Base-by-base conservation (phyloP, 2,113 vertebrate species). In the Sminthopsis crassicaudata region DNA sequence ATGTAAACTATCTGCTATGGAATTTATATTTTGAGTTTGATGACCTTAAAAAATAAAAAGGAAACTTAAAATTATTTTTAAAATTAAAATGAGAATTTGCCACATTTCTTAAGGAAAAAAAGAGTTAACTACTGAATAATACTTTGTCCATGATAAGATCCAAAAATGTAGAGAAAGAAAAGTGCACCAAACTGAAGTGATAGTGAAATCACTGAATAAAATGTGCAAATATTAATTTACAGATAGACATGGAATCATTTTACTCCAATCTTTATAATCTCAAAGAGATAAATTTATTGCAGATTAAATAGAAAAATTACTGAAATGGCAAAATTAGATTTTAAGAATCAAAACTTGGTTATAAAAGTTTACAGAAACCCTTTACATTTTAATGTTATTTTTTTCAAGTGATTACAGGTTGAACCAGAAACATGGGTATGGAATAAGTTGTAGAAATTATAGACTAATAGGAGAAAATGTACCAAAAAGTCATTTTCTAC, bases 391-490 rank as follows among this genome's bases (percentile, higher is more conserved):
- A 48, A 53, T 16, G 1, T 42, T 36, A 46, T 67, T 25, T 23
- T 36, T 36, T 26, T 60, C 27, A 67, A 90, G 3, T 30, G 48
- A 92, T 50, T 48, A 16, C 50, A 76, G 27, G 2, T 30, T 60
- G 52, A 19, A 67, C 22, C 50, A 95, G 48, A 67, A 36, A 53
- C 10, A 9, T 14, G 46, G 57, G 84, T 23, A 42, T 84, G 7
- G n/a, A 84, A 52, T 90, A 94, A 92, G 46, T 52, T 54, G 89
- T 23, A 36, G 54, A 89, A 60, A 30, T 92, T 57, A 92, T 6
- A 46, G 76, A 93, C 91, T 53, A 91, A 52, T 11, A 53, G 24
- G n/a, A 95, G 53, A 92, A 90, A 92, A 42, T 53, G 24, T 76
- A 67, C 27, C 25, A 92, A 51, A 76, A 93, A 90, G 53, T 50